Base-by-base conservation (phyloP, 2,888 invertebrate species). In the Bibio marci region DNA sequence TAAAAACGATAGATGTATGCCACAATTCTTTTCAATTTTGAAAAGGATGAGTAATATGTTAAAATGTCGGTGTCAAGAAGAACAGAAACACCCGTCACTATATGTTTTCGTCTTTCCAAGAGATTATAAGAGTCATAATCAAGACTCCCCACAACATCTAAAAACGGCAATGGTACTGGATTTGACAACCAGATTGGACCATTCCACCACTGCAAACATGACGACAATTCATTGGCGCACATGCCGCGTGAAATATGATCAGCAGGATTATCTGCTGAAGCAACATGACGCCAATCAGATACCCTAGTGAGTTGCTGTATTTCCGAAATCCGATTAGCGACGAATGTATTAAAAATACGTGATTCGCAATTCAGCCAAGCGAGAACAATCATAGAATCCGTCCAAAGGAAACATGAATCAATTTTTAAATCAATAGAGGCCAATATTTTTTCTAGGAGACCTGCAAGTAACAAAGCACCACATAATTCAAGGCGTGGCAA, bases 371-470 rank as follows among this genome's bases (percentile, higher is more conserved):
- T 34, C n/a, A 53, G 37, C 52, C 53, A 55, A 22, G 45, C 43
- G 1, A 53, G 38, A 2, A 49, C 49, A 11, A 54, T 49, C 14
- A 46, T 48, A 0, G 52, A 55, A 39, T 56, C 54, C 4, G 49
- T 45, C 49, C 48, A 51, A 41, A 46, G 17, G 11, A 44, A 3
- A 43, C 34, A 22, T 22, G 22, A 22, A 8, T 22, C 22, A 22
- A 22, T 22, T 4, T 4, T 22, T 8, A 22, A 22, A 22, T 8
- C 22, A 8, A 22, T 22, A 8, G 22, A 22, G 4, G 22, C 37
- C 6, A 50, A 33, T 11, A 52, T 35, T 4, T 48, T 30, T 6
- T 52, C 30, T 14, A 32, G 4, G 4, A 32, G 15, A 4, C 5
- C n/a, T 4, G 32, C 32, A 4, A 32, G 32, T 11, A 32, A 32